A percentile compares a stretch with the other conserved stretches of the same genome.
Conservation (phyloP, 2,888 invertebrate species). For the Ophion slaviceki region DNA sequence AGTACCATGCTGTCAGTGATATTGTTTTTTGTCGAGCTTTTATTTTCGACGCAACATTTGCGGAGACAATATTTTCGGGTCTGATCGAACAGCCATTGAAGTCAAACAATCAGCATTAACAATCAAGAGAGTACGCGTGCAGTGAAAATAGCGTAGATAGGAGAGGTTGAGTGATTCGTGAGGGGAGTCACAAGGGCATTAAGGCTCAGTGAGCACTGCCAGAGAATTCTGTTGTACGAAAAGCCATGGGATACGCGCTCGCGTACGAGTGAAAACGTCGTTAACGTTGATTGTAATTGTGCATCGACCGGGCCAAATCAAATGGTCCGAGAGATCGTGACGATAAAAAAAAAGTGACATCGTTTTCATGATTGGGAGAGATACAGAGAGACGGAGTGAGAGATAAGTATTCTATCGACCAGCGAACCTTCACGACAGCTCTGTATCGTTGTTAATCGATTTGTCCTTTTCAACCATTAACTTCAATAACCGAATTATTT, state of each 20-base stretch:
- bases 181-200: conserved; percentile 49
- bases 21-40: neutral
- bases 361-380: conserved; percentile 63
- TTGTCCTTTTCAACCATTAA: conserved; percentile 8
- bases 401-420: conserved; percentile 58
- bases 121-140: conserved; percentile 60
- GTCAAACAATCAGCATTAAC: conserved; percentile 66
- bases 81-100: conserved; percentile 44
- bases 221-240: conserved; percentile 48
- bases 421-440: conserved; percentile 16
- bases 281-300: conserved; percentile 80
- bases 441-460: neutral
- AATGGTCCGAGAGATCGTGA: conserved; percentile 39
- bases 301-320: conserved; percentile 71
- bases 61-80: conserved; percentile 24
- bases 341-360: conserved; percentile 50
- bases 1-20: neutral
- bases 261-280: conserved; percentile 72
- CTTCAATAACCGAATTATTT: conserved; percentile 4
- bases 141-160: conserved; percentile 56
- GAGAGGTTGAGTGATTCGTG: conserved; percentile 46
- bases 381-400: neutral
- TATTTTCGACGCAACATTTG: conserved; percentile 24
- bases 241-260: conserved; percentile 58
- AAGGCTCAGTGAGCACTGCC: conserved; percentile 38